phyloP scores from a whole-genome alignment of 2,888 invertebrate species.

The Candidula unifasciata region DNA sequence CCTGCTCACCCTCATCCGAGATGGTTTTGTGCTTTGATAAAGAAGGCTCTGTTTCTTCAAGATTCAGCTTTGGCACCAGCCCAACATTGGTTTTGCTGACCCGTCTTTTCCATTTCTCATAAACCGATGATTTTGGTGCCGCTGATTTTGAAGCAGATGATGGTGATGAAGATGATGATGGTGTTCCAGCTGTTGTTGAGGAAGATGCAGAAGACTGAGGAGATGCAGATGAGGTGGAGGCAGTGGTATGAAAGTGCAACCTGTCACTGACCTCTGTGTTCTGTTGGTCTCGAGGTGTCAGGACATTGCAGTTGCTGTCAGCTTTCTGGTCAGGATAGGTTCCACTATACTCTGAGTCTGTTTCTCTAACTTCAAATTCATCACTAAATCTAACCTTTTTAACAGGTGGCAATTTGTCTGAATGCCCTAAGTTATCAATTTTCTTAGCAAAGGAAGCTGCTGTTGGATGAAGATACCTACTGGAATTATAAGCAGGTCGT shows the following conservation, averaged over 20 bases:
- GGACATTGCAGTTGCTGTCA: no score
- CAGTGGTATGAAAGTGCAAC: neutral
- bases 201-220: neutral
- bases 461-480: slow-evolving; percentile 36
- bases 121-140: slow-evolving; percentile 30
- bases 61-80: neutral
- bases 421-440: neutral
- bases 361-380: slow-evolving; percentile 27
- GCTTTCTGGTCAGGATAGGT: neutral
- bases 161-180: slow-evolving; percentile 24
- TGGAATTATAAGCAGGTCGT: neutral
- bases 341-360: neutral
- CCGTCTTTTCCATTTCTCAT: slow-evolving; percentile 47
- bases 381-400: slow-evolving; percentile 49
- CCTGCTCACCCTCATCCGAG: neutral
- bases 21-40: neutral
- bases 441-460: slow-evolving; percentile 21
- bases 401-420: neutral
- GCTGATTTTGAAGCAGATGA: slow-evolving; percentile 7
- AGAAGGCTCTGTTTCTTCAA: neutral
- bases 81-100: slow-evolving; percentile 10
- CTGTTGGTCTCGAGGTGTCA: neutral
- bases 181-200: neutral
- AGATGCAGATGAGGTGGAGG: neutral
- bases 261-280: neutral